phyloP scores from a whole-genome alignment of 2,888 invertebrate genomes.

The Odontocolon sp. region DNA sequence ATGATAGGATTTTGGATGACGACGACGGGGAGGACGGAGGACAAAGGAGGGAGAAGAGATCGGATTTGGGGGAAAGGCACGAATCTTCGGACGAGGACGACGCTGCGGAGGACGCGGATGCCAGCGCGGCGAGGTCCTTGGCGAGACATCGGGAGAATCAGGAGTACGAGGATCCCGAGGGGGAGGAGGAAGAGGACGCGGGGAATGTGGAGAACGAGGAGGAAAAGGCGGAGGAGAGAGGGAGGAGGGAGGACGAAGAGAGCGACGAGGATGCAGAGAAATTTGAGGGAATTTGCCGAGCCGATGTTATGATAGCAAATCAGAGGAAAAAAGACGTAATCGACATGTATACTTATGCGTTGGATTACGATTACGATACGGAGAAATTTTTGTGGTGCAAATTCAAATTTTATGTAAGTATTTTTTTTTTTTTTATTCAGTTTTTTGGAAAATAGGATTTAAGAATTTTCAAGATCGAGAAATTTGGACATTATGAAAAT shows the following conservation, averaged over 20 bases:
- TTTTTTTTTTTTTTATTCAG: background rate
- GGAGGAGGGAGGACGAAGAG: slow-evolving; percentile 61
- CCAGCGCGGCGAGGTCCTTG: slow-evolving; percentile 74
- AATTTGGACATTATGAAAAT: too few species aligned
- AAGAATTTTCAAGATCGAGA: too few species aligned
- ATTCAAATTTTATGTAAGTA: slow-evolving; percentile 87
- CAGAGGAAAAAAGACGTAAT: slow-evolving; percentile 78
- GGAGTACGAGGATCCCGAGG: slow-evolving; percentile 82
- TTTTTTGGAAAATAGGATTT: too few species aligned
- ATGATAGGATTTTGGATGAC: slow-evolving; percentile 76
- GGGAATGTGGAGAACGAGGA: slow-evolving; percentile 76
- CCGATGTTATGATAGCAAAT: slow-evolving; percentile 62
- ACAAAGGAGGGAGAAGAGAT: slow-evolving; percentile 29
- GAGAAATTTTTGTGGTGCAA: slow-evolving; percentile 92
- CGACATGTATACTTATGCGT: slow-evolving; percentile 80
- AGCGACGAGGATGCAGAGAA: slow-evolving; percentile 58
- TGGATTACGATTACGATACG: slow-evolving; percentile 89
- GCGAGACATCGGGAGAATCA: slow-evolving; percentile 81
- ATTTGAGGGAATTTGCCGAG: too few species aligned
- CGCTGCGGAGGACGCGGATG: slow-evolving; percentile 83
- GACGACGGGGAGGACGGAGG: slow-evolving; percentile 78
- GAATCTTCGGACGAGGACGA: slow-evolving; percentile 87
- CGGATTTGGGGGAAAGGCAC: slow-evolving; percentile 75
- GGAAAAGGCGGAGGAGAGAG: slow-evolving; percentile 51
- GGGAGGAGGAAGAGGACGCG: slow-evolving; percentile 80